Evolutionary conservation across 53 echinoderm and acorn worm genomes (phyloP).

Genomic region (Stichopus horrens): DNA sequence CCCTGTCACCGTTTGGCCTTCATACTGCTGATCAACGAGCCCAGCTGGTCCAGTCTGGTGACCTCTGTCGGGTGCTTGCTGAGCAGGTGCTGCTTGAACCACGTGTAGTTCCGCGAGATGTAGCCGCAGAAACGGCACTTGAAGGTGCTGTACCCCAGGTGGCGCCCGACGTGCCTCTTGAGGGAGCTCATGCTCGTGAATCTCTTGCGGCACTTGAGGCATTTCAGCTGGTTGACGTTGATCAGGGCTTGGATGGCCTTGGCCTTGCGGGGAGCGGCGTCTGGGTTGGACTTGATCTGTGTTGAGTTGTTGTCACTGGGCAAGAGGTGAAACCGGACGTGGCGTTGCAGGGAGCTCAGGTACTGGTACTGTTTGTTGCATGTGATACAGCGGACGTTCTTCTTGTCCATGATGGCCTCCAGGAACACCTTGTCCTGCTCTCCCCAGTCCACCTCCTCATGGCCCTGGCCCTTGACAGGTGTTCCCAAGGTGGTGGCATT

Average conservation of each 20-base stretch:
- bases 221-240: constrained; percentile 82
- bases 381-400: constrained; percentile 71
- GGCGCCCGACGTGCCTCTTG: constrained; percentile 89
- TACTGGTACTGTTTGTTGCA: constrained; percentile 90
- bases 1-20: constrained; percentile 57
- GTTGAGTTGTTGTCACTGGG: constrained; percentile 51
- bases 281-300: constrained; percentile 51
- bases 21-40: constrained; percentile 78
- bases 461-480: constrained; percentile 31
- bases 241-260: constrained; percentile 76
- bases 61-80: constrained; percentile 72
- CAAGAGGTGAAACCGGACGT: constrained; percentile 71
- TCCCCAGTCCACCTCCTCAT: constrained; percentile 58
- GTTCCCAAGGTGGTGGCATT: constrained; percentile 8
- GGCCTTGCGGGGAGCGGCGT: constrained; percentile 63
- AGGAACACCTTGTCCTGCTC: constrained; percentile 64
- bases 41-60: constrained; percentile 54
- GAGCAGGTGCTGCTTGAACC: constrained; percentile 93
- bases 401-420: constrained; percentile 81
- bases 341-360: constrained; percentile 80
- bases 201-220: constrained; percentile 87
- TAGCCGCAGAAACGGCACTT: constrained; percentile 87
- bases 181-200: constrained; percentile 73
- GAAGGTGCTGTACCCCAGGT: constrained; percentile 90
- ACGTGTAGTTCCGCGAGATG: constrained; percentile 85